A percentile compares a stretch with the other conserved stretches of the same genome.
These are phyloP conservation scores for Anolis carolinensis DNA, from an alignment of 2,113 vertebrate genomes.

Conservation along the genomic window DNA sequence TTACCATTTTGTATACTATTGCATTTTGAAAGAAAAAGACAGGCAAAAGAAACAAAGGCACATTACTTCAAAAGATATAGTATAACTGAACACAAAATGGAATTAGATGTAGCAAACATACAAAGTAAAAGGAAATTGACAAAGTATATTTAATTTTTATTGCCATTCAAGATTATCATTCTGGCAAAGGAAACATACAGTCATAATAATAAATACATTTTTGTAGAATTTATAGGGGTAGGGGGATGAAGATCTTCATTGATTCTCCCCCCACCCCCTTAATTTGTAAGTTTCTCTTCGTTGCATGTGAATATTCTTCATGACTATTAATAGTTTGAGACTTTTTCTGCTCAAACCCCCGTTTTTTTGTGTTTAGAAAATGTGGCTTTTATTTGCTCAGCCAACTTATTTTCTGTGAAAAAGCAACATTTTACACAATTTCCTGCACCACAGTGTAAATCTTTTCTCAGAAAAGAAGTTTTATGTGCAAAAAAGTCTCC, in stretches of 20 bases:
- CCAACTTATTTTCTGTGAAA: no score
- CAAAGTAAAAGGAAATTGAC: background rate
- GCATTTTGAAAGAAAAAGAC: conserved; percentile 21
- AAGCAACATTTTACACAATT: no score
- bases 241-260: no score
- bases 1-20: background rate
- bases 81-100: background rate
- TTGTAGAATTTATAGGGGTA: background rate
- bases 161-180: background rate
- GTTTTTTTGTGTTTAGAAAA: background rate
- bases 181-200: background rate
- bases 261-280: background rate
- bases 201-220: background rate
- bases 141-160: background rate
- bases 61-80: background rate
- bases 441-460: no score
- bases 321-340: no score
- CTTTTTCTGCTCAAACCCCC: background rate
- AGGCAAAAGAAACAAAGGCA: background rate
- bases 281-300: background rate
- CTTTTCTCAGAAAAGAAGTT: no score
- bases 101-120: background rate
- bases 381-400: no score
- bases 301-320: background rate
- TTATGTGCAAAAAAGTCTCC: no score